Conservation (phyloP, 1,140 invertebrate species). For the Dendrolimus punctatus region DNA sequence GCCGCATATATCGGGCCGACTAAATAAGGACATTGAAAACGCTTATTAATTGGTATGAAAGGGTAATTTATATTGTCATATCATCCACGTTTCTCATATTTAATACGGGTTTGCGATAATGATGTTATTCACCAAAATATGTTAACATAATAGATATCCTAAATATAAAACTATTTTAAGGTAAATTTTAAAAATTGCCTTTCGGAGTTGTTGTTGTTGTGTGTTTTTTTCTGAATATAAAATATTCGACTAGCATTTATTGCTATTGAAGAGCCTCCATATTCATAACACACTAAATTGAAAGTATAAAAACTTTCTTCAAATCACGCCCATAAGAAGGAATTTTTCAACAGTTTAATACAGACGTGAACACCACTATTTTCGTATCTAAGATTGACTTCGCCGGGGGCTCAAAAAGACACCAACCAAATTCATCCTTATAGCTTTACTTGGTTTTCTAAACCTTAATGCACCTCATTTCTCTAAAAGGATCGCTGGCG, state of each 20-base stretch:
- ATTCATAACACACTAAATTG: no score
- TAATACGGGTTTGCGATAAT: slow-evolving; percentile 71
- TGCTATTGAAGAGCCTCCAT: slow-evolving; percentile 1
- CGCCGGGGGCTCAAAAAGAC: slow-evolving; percentile 24
- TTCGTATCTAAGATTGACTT: background rate
- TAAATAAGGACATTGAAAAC: slow-evolving; percentile 71
- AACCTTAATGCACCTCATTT: slow-evolving; percentile 61
- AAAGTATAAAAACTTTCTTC: no score
- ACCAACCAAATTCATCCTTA: slow-evolving; percentile 41
- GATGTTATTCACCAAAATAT: slow-evolving; percentile 70
- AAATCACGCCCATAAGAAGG: no score
- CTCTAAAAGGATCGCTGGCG: slow-evolving; percentile 62
- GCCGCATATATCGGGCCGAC: slow-evolving; percentile 52
- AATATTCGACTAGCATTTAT: slow-evolving; percentile 51
- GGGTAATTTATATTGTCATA: slow-evolving; percentile 72
- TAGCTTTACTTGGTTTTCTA: slow-evolving; percentile 60
- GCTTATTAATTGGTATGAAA: slow-evolving; percentile 73
- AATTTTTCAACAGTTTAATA: no score
- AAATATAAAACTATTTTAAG: slow-evolving; percentile 64
- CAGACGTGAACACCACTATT: background rate
- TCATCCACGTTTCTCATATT: slow-evolving; percentile 71
- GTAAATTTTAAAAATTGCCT: slow-evolving; percentile 65
- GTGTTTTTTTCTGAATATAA: slow-evolving; percentile 52
- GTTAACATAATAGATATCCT: slow-evolving; percentile 65
- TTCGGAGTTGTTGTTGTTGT: slow-evolving; percentile 58